Percentiles rank a stretch among this genome's conserved stretches.
These are phyloP conservation scores for Amphipyra tragopoginis DNA, from an alignment of 2,888 invertebrate genomes.

Conservation along the genomic window DNA sequence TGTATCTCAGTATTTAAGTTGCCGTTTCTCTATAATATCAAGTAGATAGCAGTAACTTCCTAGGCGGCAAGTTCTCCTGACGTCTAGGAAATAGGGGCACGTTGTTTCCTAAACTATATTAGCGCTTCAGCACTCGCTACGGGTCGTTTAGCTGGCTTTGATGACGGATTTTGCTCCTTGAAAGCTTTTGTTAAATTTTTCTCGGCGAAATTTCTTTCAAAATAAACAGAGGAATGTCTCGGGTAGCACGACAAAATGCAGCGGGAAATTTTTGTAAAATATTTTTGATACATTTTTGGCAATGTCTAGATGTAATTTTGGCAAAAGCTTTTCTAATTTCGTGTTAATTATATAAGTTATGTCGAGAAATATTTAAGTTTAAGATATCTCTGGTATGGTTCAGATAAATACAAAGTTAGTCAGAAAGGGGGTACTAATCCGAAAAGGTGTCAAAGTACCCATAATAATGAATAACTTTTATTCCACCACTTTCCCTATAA, in stretches of 20 bases:
- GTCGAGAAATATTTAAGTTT: no score
- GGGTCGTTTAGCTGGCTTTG: constrained; percentile 82
- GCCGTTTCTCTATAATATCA: constrained; percentile 38
- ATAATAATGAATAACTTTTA: no score
- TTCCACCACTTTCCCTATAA: no score
- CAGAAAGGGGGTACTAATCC: no score
- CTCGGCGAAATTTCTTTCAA: constrained; percentile 73
- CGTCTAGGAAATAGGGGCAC: constrained; percentile 64
- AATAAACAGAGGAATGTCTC: constrained; percentile 74
- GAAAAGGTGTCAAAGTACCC: no score
- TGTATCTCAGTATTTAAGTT: constrained; percentile 38
- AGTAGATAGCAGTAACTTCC: constrained; percentile 59
- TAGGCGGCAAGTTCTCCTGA: constrained; percentile 57
- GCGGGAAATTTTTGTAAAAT: constrained; percentile 49
- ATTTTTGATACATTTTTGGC: constrained; percentile 34
- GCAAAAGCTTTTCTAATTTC: no score
- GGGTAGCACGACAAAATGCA: constrained; percentile 64
- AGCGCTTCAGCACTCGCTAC: constrained; percentile 76
- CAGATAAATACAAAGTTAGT: no score
- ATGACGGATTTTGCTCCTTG: constrained; percentile 84
- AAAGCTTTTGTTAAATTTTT: constrained; percentile 84
- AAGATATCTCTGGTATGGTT: no score
- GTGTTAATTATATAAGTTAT: no score
- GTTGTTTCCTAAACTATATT: constrained; percentile 81
- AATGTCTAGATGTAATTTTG: not conserved